Evolutionary conservation across 53 echinoderm and acorn worm species (phyloP), one percentile per base, ranked within the genome.

Genomic region (Echinarachnius parma): DNA sequence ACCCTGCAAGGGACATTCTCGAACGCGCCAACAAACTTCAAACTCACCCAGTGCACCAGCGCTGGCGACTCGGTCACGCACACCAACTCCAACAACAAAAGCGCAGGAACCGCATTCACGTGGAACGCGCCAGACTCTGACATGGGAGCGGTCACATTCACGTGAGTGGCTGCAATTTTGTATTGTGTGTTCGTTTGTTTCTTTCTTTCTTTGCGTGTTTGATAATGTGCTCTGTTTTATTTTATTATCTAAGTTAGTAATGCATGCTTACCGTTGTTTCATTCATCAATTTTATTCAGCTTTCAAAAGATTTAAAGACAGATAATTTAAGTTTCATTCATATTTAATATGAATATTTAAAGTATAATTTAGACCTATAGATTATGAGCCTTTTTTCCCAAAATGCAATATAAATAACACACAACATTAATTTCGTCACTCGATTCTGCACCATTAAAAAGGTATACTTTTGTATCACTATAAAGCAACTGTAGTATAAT

Each of bases 1-100:
- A 33, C 48, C 21, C 24, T 33, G 4, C 34, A 79, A 1, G 84
- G 84, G 21, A 72, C 74, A 15, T 84, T 79, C 62, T 23, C 44
- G 27, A 15, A 39, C 26, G 68, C 44, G 4, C 67, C 67, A 3
- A 31, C 32, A 1, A 30, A 67, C 21, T 71, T 72, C 23, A 53
- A 54, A 26, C 58, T 62, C 33, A 21, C 54, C 54, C 52, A 1
- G 15, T 84, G 84, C 28, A 55, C 54, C 44, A 63, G 14, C 46
- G 7, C 31, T 0, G 48, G 37, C 23, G 79, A 84, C 52, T 56
- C 53, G 16, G 53, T 84, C 54, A 84, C 84, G 19, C 79, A 84
- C 29, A 4, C 46, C 9, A 47, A 1, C 45, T 25, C 15, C 15
- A 9, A 30, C 48, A 0, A 14, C 1, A 84, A 84, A 61, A 37